phyloP scores from a whole-genome alignment of 2,888 invertebrate species.

The Amphipoea lucens region DNA sequence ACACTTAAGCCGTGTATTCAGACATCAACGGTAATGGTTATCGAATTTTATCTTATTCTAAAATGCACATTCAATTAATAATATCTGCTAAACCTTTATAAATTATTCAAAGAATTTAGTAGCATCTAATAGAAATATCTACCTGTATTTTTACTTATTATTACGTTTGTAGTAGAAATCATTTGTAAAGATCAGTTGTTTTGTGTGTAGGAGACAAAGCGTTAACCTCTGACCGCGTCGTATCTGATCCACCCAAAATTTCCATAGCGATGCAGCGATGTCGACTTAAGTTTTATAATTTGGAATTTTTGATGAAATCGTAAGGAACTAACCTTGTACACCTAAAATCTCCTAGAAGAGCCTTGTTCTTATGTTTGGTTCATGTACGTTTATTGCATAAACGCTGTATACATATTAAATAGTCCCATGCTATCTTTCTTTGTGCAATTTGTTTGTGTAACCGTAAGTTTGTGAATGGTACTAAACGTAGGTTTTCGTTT shows the following conservation, averaged over 20 bases:
- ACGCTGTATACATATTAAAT: constrained; percentile 54
- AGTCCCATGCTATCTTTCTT: constrained; percentile 55
- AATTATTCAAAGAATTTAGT: constrained; percentile 28
- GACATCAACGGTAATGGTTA: constrained; percentile 3
- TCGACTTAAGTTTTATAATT: constrained; percentile 19
- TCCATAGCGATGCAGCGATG: constrained; percentile 51
- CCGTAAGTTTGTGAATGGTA: constrained; percentile 47
- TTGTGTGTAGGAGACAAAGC: constrained; percentile 20
- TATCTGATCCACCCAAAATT: constrained; percentile 49
- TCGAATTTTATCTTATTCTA: constrained; percentile 20
- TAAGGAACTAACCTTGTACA: constrained; percentile 59
- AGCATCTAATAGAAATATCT: constrained; percentile 1
- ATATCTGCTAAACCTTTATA: constrained; percentile 14
- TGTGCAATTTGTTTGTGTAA: constrained; percentile 49
- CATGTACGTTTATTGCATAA: constrained; percentile 42
- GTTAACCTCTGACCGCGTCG: constrained; percentile 45
- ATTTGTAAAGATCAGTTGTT: constrained; percentile 38
- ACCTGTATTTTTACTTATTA: constrained; percentile 9
- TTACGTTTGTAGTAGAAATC: constrained; percentile 17
- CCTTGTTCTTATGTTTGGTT: constrained; percentile 57
- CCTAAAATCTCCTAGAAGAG: constrained; percentile 44
- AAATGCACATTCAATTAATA: constrained; percentile 29
- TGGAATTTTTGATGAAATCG: constrained; percentile 34
- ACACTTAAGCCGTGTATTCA: constrained; percentile 14
- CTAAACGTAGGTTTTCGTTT: constrained; percentile 47